phyloP scores from a whole-genome alignment of 2,888 invertebrate genomes.

The Conops quadrifasciatus region DNA sequence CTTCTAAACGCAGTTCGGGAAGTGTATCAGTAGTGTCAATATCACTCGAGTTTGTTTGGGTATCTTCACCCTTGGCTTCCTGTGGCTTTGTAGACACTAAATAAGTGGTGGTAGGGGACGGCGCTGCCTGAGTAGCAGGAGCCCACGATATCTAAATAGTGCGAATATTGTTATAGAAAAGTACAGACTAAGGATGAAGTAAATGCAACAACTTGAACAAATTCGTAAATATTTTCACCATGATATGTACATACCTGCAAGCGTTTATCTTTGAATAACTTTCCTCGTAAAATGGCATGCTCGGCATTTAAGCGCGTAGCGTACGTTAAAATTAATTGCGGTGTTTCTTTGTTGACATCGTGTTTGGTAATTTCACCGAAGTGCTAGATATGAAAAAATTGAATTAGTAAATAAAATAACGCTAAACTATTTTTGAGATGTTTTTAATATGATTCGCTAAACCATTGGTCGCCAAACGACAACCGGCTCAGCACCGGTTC shows the following conservation, averaged over 20 bases:
- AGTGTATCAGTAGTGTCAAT: conserved; percentile 61
- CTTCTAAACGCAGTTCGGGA: conserved; percentile 78
- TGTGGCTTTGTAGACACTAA: conserved; percentile 43
- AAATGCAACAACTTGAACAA: neutral
- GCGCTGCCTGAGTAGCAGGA: conserved; percentile 51
- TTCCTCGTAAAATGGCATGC: conserved; percentile 64
- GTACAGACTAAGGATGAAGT: neutral
- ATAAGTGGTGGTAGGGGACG: conserved; percentile 45
- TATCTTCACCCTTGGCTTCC: conserved; percentile 26
- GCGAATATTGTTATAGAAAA: too few relatives aligned
- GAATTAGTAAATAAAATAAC: too few relatives aligned
- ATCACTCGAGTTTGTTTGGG: conserved; percentile 51
- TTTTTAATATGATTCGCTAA: too few relatives aligned
- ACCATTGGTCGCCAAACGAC: too few relatives aligned
- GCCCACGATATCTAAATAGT: conserved; percentile 58
- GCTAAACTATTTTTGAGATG: too few relatives aligned
- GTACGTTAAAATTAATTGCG: conserved; percentile 66
- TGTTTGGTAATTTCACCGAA: conserved; percentile 89
- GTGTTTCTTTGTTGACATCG: conserved; percentile 76
- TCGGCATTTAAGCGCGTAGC: conserved; percentile 64
- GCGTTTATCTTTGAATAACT: conserved; percentile 76
- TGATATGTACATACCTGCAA: conserved; percentile 77
- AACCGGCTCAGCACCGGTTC: too few relatives aligned
- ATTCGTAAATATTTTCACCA: too few relatives aligned
- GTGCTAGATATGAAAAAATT: conserved; percentile 69